phyloP scores from a whole-genome alignment of 2,113 vertebrate genomes.

The Willisornis vidua region DNA sequence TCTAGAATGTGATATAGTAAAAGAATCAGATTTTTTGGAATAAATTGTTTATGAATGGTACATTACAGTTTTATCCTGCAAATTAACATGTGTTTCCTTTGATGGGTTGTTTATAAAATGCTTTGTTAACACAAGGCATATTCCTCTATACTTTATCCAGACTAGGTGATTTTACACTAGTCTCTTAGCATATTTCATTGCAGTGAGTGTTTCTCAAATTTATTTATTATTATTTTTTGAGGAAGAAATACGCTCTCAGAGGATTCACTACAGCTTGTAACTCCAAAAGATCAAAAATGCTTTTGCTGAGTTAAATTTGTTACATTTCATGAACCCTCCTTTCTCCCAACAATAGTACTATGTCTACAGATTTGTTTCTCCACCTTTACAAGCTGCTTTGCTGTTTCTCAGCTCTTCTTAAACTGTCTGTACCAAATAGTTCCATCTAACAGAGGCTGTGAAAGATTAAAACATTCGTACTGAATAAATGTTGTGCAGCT shows the following conservation, averaged over 20 bases:
- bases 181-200: not conserved
- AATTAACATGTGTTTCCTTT: not conserved
- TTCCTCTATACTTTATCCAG: not conserved
- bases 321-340: not conserved
- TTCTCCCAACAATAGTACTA: not conserved
- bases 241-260: not conserved
- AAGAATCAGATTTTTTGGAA: not conserved
- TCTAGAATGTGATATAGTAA: not conserved
- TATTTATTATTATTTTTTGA: slow-evolving; percentile 14
- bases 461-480: not conserved
- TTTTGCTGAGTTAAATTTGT: not conserved
- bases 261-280: not conserved
- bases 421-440: not conserved
- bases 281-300: not conserved
- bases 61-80: not conserved
- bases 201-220: not conserved
- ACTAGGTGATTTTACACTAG: not conserved
- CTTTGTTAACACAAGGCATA: not conserved
- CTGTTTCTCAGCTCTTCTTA: not conserved
- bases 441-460: not conserved
- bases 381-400: not conserved
- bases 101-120: not conserved
- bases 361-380: not conserved
- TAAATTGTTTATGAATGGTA: not conserved
- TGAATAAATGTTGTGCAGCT: not conserved